Conservation (phyloP, 2,888 invertebrate species). For the Thera britannica region DNA sequence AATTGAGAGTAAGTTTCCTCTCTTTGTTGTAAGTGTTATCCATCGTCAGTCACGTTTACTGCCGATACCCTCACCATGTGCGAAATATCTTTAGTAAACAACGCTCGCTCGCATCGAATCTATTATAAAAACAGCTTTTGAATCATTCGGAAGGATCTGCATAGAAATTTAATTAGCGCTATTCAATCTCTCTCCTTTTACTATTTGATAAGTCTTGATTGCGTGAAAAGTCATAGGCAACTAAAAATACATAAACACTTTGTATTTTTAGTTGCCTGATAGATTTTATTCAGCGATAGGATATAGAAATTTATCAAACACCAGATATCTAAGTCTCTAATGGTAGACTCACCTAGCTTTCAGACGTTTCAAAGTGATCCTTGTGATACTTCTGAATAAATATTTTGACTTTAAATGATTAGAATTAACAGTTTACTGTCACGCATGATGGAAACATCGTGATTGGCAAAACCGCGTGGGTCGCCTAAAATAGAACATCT, state of each 20-base stretch:
- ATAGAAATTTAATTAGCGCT: slow-evolving; percentile 25
- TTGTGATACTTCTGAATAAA: too few relatives aligned
- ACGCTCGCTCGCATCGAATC: neutral
- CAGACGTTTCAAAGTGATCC: too few relatives aligned
- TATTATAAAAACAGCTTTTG: slow-evolving; percentile 8
- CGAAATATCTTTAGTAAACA: slow-evolving; percentile 22
- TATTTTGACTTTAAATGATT: neutral
- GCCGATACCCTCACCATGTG: slow-evolving; percentile 36
- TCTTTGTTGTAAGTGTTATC: slow-evolving; percentile 39
- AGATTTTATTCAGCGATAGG: slow-evolving; percentile 9
- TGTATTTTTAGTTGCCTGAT: slow-evolving; percentile 10
- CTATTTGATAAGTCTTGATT: neutral
- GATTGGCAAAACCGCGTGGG: slow-evolving; percentile 54
- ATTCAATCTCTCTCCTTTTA: slow-evolving; percentile 14
- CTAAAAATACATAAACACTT: too few relatives aligned
- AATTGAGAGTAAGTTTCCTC: slow-evolving; percentile 52
- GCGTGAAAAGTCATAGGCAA: slow-evolving; percentile 7
- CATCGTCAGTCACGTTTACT: slow-evolving; percentile 50
- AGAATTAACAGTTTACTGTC: slow-evolving; percentile 21
- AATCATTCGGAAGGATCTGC: slow-evolving; percentile 21
- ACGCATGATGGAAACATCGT: slow-evolving; percentile 21
- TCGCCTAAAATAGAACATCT: slow-evolving; percentile 59
- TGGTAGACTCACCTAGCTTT: too few relatives aligned
- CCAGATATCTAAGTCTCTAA: neutral
- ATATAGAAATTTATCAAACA: slow-evolving; percentile 13